Evolutionary conservation across 2,797 vertebrate genomes (phyloP).

Genomic region (Brachymystax lenok): DNA sequence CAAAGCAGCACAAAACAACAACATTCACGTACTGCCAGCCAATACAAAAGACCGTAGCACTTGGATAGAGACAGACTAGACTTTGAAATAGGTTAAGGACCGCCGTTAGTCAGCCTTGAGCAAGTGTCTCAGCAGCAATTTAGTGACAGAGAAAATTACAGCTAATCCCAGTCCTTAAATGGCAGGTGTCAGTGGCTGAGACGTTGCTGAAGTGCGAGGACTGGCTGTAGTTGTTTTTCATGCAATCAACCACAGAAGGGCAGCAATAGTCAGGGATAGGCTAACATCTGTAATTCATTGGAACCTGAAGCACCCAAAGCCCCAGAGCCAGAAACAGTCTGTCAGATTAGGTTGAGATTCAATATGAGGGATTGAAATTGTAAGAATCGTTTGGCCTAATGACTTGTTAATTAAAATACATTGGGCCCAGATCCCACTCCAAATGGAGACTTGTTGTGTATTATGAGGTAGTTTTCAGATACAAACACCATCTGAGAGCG

Average conservation of each 20-base stretch:
- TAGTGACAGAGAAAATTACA: too few species aligned
- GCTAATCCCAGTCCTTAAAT: too few species aligned
- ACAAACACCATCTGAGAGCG: not conserved
- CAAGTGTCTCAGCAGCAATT: too few species aligned
- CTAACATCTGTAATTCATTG: not conserved
- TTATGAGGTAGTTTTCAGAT: not conserved
- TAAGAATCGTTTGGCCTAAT: not conserved
- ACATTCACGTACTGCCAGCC: not conserved
- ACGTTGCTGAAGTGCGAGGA: too few species aligned
- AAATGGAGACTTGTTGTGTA: not conserved
- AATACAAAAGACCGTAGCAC: not conserved
- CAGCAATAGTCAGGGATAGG: not conserved
- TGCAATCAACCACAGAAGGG: too few species aligned
- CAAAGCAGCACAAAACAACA: constrained; percentile 6
- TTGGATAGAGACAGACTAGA: not conserved
- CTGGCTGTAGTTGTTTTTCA: too few species aligned
- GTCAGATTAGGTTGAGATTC: too few species aligned
- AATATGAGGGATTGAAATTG: not conserved
- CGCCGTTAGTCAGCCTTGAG: too few species aligned
- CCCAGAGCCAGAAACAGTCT: not conserved
- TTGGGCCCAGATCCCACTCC: not conserved
- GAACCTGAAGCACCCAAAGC: not conserved
- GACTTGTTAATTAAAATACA: constrained; percentile 15
- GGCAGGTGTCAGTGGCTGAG: too few species aligned
- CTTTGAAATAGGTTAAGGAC: not conserved